Conservation (phyloP, 2,888 invertebrate genomes). For the Cryptocephalus primarius region DNA sequence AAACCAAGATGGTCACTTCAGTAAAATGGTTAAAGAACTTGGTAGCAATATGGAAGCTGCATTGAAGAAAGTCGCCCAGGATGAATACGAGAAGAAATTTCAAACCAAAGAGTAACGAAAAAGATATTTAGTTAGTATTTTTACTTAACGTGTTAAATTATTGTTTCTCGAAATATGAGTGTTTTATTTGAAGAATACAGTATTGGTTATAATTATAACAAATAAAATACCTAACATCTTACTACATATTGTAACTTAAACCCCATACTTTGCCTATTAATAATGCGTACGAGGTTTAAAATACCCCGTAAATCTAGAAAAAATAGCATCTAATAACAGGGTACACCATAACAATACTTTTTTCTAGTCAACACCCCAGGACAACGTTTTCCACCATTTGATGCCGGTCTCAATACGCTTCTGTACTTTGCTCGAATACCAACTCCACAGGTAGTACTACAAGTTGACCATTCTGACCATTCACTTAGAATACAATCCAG, state of each 20-base stretch:
- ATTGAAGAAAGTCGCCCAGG: conserved; percentile 22
- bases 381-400: conserved; percentile 55
- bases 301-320: too few relatives aligned
- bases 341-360: conserved; percentile 43
- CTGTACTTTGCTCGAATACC: conserved; percentile 58
- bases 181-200: too few relatives aligned
- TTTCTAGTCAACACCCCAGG: conserved; percentile 48
- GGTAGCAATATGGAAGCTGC: conserved; percentile 25
- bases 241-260: too few relatives aligned
- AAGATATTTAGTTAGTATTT: too few relatives aligned
- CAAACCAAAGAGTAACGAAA: too few relatives aligned
- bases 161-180: too few relatives aligned
- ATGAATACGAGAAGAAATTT: conserved; percentile 4
- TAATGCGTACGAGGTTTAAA: too few relatives aligned
- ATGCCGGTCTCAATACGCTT: conserved; percentile 49
- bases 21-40: conserved; percentile 33
- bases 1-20: conserved; percentile 25
- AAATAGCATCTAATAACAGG: conserved; percentile 6
- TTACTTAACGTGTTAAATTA: too few relatives aligned
- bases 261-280: too few relatives aligned
- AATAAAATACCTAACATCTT: conserved; percentile 3
- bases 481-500: conserved; percentile 60
- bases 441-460: conserved; percentile 68
- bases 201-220: too few relatives aligned
- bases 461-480: conserved; percentile 78